Conservation (phyloP, 1,140 invertebrate species). For the Anadara kagoshimensis region DNA sequence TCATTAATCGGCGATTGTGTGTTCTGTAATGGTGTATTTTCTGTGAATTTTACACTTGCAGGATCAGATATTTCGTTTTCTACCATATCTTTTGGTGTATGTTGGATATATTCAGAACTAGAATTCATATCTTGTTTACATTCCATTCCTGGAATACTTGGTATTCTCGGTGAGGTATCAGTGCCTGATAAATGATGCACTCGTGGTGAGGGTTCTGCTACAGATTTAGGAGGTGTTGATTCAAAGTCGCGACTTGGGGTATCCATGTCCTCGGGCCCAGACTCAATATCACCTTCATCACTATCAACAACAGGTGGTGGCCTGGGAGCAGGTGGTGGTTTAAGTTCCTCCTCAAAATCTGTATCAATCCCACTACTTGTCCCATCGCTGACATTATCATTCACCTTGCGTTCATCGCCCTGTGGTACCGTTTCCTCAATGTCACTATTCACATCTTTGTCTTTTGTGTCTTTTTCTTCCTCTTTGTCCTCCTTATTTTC, state of each 20-base stretch:
- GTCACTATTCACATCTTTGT: constrained; percentile 10
- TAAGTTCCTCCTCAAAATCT: constrained; percentile 55
- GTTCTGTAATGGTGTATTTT: constrained; percentile 23
- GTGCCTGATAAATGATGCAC: constrained; percentile 26
- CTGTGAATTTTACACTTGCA: constrained; percentile 17
- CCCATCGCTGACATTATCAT: constrained; percentile 40
- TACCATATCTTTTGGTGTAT: constrained; percentile 19
- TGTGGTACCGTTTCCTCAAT: background rate
- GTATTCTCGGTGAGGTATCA: constrained; percentile 46
- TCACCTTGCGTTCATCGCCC: constrained; percentile 23
- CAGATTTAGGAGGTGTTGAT: constrained; percentile 49
- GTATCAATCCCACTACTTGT: constrained; percentile 52
- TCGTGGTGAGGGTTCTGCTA: constrained; percentile 27
- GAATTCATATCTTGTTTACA: constrained; percentile 33
- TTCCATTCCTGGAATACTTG: constrained; percentile 41
- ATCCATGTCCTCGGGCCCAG: constrained; percentile 52
- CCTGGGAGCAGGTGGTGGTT: constrained; percentile 52
- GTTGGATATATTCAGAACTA: constrained; percentile 7
- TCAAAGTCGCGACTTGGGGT: constrained; percentile 54
- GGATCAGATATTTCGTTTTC: constrained; percentile 29
- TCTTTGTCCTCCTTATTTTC: constrained; percentile 17
- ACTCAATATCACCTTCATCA: constrained; percentile 57
- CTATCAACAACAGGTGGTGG: constrained; percentile 56
- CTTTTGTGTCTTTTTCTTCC: constrained; percentile 28
- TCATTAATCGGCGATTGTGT: constrained; percentile 22